Percentiles rank a stretch among this genome's conserved stretches.
These are phyloP conservation scores for Lampropteryx suffumata DNA, from an alignment of 2,888 invertebrate species.

Conservation along the genomic window DNA sequence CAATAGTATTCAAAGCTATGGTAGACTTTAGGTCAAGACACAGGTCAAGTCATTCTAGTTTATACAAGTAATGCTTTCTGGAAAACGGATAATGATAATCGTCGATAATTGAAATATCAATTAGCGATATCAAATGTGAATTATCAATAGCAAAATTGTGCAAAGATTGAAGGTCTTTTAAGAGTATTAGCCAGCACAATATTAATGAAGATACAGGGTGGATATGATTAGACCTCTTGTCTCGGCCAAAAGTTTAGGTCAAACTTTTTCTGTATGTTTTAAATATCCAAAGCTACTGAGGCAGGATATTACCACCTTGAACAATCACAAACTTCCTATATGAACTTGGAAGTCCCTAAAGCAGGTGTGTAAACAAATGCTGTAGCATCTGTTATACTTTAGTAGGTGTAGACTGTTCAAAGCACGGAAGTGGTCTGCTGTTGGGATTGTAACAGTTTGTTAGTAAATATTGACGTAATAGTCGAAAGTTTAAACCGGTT, in stretches of 20 bases:
- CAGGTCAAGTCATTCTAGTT: conserved; percentile 13
- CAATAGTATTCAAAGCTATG: conserved; percentile 22
- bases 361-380: conserved; percentile 36
- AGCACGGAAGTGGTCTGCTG: conserved; percentile 3
- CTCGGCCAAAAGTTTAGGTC: no score
- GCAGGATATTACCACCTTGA: not conserved
- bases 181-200: no score
- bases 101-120: no score
- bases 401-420: conserved; percentile 12
- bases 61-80: not conserved
- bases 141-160: no score
- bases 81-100: no score
- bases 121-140: no score
- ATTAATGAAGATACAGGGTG: no score
- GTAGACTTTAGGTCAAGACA: conserved; percentile 6
- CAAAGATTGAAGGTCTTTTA: no score
- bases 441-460: conserved; percentile 9
- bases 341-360: not conserved
- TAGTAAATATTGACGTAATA: conserved; percentile 16
- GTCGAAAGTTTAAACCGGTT: conserved; percentile 12
- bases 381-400: conserved; percentile 16
- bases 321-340: not conserved
- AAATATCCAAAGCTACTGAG: not conserved
- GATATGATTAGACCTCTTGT: no score
- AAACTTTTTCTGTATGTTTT: not conserved